Evolutionary conservation across 2,113 vertebrate species (phyloP).

Genomic region (Pseudorasbora parva): DNA sequence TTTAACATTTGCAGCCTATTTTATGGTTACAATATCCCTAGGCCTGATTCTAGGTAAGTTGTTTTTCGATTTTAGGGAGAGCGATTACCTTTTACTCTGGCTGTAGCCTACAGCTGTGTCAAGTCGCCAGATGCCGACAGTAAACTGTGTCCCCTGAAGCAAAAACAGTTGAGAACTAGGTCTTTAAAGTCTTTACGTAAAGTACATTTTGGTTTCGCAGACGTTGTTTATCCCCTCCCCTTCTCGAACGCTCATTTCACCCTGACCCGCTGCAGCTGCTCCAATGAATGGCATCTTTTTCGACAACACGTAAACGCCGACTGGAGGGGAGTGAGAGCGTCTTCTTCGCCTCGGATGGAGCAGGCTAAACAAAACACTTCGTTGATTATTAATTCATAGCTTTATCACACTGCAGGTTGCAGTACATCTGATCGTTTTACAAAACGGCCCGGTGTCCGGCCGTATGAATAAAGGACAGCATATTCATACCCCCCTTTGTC

Average conservation of each 20-base stretch:
- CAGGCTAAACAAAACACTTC: not conserved
- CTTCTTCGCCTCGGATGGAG: constrained; percentile 15
- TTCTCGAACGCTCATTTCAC: not conserved
- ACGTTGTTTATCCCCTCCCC: constrained; percentile 15
- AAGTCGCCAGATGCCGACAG: not conserved
- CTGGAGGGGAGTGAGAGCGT: constrained; percentile 1
- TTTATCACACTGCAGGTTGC: constrained; percentile 16
- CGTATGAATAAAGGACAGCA: not conserved
- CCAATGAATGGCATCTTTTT: constrained; percentile 29
- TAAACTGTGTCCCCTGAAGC: not conserved
- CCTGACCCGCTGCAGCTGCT: not conserved
- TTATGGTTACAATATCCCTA: not conserved
- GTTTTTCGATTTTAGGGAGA: not conserved
- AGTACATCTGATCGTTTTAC: constrained; percentile 10
- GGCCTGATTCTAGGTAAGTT: not conserved
- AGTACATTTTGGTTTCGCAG: not conserved
- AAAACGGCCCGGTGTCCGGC: not conserved
- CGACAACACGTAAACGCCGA: constrained; percentile 27
- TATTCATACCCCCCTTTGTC: not conserved
- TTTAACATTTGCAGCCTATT: not conserved
- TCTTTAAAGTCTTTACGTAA: not conserved
- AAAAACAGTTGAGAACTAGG: not conserved
- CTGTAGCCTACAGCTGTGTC: not conserved
- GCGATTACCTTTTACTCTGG: not conserved
- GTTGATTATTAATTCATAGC: constrained; percentile 40